These are phyloP conservation scores for Tryphoninae sp. DNA, from an alignment of 2,888 invertebrate genomes.

Conservation along the genomic window DNA sequence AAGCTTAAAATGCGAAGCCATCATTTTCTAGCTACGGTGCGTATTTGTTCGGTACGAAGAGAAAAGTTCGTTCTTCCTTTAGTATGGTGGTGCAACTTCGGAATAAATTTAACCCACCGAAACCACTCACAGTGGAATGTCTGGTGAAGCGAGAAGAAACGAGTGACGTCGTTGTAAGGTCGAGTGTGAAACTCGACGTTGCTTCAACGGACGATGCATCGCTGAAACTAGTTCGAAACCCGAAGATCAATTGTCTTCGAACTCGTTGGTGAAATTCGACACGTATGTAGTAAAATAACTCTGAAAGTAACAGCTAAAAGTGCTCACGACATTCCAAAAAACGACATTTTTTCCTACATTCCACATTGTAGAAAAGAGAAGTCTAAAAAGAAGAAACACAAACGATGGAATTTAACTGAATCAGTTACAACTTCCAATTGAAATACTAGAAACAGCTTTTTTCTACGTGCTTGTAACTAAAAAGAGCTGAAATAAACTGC, in stretches of 20 bases:
- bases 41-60: not conserved
- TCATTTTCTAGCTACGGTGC: not conserved
- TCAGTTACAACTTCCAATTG: not conserved
- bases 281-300: conserved; percentile 4
- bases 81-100: conserved; percentile 45
- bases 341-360: no score
- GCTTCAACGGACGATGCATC: conserved; percentile 40
- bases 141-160: conserved; percentile 32
- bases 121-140: conserved; percentile 35
- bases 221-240: conserved; percentile 38
- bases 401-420: no score
- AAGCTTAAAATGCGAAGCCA: not conserved
- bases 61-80: conserved; percentile 19
- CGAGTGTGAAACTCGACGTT: conserved; percentile 38
- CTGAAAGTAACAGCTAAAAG: not conserved
- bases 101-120: conserved; percentile 46
- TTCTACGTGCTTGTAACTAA: not conserved
- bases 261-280: conserved; percentile 56
- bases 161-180: conserved; percentile 35
- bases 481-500: conserved; percentile 37
- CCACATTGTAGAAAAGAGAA: no score
- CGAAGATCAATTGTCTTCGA: conserved; percentile 59
- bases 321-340: no score
- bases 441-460: conserved; percentile 1
- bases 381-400: no score